Evolutionary conservation across 1,140 invertebrate species (phyloP), one percentile per base, ranked within the genome.

Genomic region (Glomeris maerens): DNA sequence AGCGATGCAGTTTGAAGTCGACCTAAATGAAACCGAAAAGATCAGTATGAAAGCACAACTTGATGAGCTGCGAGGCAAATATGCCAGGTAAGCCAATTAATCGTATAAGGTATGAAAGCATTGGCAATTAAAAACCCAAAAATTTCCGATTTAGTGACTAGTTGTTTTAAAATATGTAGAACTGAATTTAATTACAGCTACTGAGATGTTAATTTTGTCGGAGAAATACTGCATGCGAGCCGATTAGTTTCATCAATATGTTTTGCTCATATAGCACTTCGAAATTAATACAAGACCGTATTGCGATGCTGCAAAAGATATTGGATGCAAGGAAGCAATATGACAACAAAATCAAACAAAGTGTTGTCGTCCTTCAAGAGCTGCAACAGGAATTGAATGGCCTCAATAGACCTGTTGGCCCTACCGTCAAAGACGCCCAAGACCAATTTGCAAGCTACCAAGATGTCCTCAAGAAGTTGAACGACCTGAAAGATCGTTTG

Each of bases 11-110:
- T 81, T 92, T 49, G 65, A 83, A 48, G 79, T 81, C 27, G 79
- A 82, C 1, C 67, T 91, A n/a, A 85, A 78, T 57, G 85, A 88
- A 64, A 78, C 83, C 0, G 86, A 91, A 57, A 83, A 85, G 60
- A 67, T 88, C 5, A 79, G 79, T 52, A 66, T 90, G 1, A 80
- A 79, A 57, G 84, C 87, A 60, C 78, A 81, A 55, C 67, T 91
- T 21, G 80, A 80, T 45, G 76, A 76, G 45, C 67, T 90, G 59
- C 81, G 78, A 54, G 83, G 89, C 60, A 78, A 79, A 55, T 81
- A 84, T 63, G 73, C 70, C 20, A 75, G 49, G 47, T 49, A 44
- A 25, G 46, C 3, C 21, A 44, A 42, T 42, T 42, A 21, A 17
- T 17, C 10, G 31, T n/a, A 36, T n/a, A n/a, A n/a, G n/a, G n/a